phyloP scores from a whole-genome alignment of 2,113 vertebrate species.

The Odocoileus hemionus region DNA sequence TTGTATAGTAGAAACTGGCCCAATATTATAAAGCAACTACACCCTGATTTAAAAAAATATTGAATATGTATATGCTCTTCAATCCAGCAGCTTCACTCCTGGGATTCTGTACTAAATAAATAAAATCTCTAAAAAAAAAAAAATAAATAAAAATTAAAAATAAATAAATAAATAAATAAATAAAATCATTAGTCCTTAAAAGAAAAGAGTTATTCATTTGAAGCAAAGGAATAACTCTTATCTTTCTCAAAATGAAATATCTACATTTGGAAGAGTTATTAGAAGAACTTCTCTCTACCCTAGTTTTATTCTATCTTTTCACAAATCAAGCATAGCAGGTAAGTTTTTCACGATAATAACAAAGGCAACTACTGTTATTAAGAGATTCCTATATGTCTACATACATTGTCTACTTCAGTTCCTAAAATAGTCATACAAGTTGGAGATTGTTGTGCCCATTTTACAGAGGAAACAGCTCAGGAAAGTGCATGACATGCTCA shows the following conservation, averaged over 20 bases:
- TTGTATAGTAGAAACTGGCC: not conserved
- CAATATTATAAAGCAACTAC: not conserved
- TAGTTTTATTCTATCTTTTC: not conserved
- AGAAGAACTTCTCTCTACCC: not conserved
- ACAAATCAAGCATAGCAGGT: not conserved
- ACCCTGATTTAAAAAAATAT: not conserved
- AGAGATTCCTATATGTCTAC: not conserved
- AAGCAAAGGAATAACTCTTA: not conserved
- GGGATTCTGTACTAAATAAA: not conserved
- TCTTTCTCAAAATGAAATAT: not conserved
- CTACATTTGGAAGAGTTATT: not conserved
- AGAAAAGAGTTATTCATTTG: not conserved
- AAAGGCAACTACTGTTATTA: not conserved
- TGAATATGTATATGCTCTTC: constrained; percentile 2
- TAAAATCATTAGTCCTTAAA: not conserved
- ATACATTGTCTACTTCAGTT: not conserved
- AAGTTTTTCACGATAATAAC: not conserved
- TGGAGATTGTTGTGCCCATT: too few species aligned
- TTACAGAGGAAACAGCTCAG: not conserved
- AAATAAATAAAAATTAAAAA: too few species aligned
- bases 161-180: too few species aligned
- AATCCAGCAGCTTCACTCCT: not conserved
- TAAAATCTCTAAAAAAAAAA: too few species aligned
- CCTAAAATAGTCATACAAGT: not conserved
- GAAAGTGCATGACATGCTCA: not conserved